Evolutionary conservation across 2,113 vertebrate species (phyloP).

Genomic region (Actenoides hombroni): DNA sequence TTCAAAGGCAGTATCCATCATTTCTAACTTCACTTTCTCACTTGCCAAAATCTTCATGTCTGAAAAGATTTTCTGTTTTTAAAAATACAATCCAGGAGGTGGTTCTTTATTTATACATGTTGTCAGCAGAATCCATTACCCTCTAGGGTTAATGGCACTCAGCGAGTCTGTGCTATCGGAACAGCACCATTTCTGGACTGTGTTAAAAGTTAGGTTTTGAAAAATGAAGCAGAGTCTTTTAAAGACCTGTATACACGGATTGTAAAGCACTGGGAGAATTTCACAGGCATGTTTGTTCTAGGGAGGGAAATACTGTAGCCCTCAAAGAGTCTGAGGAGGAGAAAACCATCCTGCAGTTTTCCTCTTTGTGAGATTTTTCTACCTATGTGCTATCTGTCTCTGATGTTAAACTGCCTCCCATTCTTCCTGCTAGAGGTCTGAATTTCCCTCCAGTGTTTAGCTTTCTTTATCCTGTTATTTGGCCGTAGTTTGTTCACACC

Average conservation of each 20-base stretch:
- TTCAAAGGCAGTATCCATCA: background rate
- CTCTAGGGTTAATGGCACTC: background rate
- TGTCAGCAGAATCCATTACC: constrained; percentile 12
- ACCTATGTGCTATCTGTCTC: background rate
- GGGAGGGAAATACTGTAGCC: background rate
- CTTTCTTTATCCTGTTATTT: constrained; percentile 14
- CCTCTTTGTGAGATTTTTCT: background rate
- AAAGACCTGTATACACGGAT: background rate
- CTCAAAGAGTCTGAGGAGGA: background rate
- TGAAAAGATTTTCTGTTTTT: background rate
- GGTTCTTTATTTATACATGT: background rate
- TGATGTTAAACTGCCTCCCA: background rate
- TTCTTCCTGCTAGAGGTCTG: background rate
- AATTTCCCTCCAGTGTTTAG: background rate
- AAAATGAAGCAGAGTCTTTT: background rate
- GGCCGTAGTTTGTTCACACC: background rate
- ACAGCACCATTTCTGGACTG: background rate
- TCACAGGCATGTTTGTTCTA: background rate
- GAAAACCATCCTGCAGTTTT: background rate
- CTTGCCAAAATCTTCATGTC: background rate
- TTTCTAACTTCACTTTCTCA: background rate
- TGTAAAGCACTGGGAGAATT: background rate
- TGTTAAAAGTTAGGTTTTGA: constrained; percentile 2
- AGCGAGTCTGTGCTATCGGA: background rate
- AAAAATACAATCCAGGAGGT: background rate